phyloP scores from a whole-genome alignment of 2,888 invertebrate genomes.

The Sturmia bella region DNA sequence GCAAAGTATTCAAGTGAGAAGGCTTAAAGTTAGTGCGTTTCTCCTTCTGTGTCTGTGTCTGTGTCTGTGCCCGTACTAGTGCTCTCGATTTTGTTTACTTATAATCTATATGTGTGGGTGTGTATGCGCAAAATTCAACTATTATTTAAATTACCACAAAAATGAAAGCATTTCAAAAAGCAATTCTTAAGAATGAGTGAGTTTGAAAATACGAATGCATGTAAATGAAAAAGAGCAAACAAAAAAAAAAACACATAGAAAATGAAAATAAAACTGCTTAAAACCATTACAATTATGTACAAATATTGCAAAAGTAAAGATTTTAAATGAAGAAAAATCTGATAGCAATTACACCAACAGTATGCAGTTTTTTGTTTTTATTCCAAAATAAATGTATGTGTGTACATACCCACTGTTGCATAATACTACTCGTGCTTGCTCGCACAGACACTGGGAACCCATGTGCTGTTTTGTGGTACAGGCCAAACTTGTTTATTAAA shows the following conservation, averaged over 20 bases:
- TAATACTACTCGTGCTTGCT: neutral
- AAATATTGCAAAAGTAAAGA: conserved; percentile 49
- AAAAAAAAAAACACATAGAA: conserved; percentile 22
- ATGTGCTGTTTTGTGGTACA: neutral
- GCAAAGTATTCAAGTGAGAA: neutral
- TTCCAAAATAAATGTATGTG: neutral
- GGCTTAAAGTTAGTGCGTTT: too few species aligned
- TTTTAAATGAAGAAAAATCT: conserved; percentile 48
- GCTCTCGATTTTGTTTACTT: conserved; percentile 30
- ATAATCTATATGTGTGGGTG: neutral
- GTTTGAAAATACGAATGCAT: conserved; percentile 3
- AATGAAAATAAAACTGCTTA: conserved; percentile 35
- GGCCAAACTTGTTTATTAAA: conserved; percentile 43
- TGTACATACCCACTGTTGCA: neutral
- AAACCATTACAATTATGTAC: conserved; percentile 55
- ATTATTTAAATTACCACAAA: conserved; percentile 59
- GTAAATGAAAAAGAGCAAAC: conserved; percentile 10
- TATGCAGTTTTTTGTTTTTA: neutral
- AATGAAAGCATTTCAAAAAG: conserved; percentile 41
- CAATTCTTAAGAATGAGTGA: neutral
- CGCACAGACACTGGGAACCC: neutral
- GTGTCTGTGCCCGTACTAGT: neutral
- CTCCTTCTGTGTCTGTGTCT: neutral
- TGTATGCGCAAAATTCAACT: conserved; percentile 55
- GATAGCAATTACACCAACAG: conserved; percentile 21